Base-by-base conservation (phyloP, 2,113 vertebrate genomes). In the Tretioscincus oriximinensis region DNA sequence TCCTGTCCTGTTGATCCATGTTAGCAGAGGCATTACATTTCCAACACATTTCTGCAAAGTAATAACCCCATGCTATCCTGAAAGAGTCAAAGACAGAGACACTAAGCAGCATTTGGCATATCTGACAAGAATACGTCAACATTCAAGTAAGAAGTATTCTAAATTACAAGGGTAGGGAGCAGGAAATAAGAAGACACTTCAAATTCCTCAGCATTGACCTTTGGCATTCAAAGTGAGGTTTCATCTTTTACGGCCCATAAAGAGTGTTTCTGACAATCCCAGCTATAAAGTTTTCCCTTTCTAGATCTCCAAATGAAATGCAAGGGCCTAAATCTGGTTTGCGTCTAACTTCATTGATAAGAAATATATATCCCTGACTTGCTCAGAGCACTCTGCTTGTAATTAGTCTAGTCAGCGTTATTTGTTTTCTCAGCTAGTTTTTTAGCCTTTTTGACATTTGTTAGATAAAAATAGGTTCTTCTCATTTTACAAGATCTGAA, bases 401-500 rank as follows among this genome's bases (percentile, higher is more conserved):
- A 73, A 82, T 86, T 71, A 87, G 7, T 60, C 74, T 60, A 73
- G 58, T 82, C 76, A 64, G 28, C 70, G 31, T 64, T 51, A 12
- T 14, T 60, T 85, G 77, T 88, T 86, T 82, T 16, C 67, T 81
- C 81, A 75, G 47, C 28, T 47, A 77, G 69, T 84, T 47, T 65
- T 65, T 35, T 12, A 21, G 14, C 45, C 60, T 35, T 16, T 35
- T n/a, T 77, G 47, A 67, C 41, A 41, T 51, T 28, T 28, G 63
- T 77, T 45, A 51, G 64, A 67, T 51, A 51, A 77, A 77, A 67
- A 67, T 22, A 67, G n/a, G 45, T 45, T 29, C n/a, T 29, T 29
- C 45, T 29, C 41, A n/a, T 67, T 67, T 65, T 51, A 77, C n/a
- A 77, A 45, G 45, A 66, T 29, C 51, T 67, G 76, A 67, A 18